phyloP scores from a whole-genome alignment of 2,113 vertebrate species.

The Eudorcas thomsonii region DNA sequence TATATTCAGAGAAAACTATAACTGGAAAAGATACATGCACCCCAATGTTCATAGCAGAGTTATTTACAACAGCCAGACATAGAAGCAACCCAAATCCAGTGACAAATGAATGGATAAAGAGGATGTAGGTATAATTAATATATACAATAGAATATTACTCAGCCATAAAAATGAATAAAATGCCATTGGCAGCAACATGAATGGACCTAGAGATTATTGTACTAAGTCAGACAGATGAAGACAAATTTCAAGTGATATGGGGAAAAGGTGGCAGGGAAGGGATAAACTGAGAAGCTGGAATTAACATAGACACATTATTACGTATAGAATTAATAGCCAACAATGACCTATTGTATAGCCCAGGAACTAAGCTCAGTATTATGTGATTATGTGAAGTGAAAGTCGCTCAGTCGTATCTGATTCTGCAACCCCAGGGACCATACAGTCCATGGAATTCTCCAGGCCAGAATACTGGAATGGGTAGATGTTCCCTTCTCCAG shows the following conservation, averaged over 20 bases:
- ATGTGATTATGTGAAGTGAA: not conserved
- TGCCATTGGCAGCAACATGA: not conserved
- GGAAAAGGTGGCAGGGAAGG: not conserved
- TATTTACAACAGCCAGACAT: not conserved
- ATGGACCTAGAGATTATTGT: not conserved
- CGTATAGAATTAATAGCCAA: not conserved
- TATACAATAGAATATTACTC: not conserved
- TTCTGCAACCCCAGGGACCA: not conserved
- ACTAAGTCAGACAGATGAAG: not conserved
- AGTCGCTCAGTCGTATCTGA: not conserved
- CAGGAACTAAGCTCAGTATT: not conserved
- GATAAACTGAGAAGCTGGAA: not conserved
- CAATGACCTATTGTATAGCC: not conserved
- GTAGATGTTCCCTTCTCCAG: not conserved
- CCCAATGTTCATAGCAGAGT: not conserved
- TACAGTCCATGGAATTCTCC: not conserved
- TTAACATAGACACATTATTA: not conserved
- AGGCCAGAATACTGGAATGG: not conserved
- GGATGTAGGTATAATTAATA: not conserved
- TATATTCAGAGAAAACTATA: not conserved
- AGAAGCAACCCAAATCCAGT: not conserved
- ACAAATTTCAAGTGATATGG: not conserved
- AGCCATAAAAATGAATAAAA: not conserved
- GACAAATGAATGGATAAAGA: not conserved
- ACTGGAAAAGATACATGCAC: not conserved